Conservation (phyloP, 2,113 vertebrate genomes). For the Stomatorhinus ivindoensis region DNA sequence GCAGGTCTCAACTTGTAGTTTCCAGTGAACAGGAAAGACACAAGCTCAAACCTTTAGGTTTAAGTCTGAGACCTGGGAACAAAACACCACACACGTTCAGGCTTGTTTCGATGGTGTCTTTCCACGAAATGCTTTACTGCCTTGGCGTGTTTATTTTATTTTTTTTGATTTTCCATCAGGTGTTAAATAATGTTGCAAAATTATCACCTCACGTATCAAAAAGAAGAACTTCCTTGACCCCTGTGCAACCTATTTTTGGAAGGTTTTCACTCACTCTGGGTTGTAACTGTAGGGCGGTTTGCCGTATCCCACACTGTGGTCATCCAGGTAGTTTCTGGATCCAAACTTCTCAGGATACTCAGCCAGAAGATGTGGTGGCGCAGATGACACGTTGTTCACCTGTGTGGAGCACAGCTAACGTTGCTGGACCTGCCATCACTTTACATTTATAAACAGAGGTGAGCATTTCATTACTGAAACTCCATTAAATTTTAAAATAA, state of each 20-base stretch:
- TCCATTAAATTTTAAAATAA: not conserved
- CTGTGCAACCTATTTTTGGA: not conserved
- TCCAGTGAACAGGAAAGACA: not conserved
- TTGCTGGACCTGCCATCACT: not conserved
- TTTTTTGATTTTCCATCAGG: not conserved
- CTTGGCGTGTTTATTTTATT: not conserved
- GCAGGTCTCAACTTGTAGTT: not conserved
- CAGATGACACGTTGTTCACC: not conserved
- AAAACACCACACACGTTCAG: not conserved
- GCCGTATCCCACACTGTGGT: not conserved
- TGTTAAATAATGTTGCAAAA: not conserved
- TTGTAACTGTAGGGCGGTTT: not conserved
- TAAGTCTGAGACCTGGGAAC: not conserved
- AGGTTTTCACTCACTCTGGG: not conserved
- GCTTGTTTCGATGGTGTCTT: not conserved
- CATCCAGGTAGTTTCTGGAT: not conserved
- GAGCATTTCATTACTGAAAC: not conserved
- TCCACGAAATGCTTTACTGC: not conserved
- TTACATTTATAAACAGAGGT: not conserved
- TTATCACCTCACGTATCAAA: not conserved
- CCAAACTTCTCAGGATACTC: not conserved
- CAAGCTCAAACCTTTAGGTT: not conserved
- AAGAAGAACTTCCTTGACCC: not conserved
- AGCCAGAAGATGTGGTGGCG: not conserved
- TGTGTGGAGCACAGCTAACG: not conserved